Evolutionary conservation across 2,888 invertebrate species (phyloP).

Genomic region (Vandiemenella viatica): DNA sequence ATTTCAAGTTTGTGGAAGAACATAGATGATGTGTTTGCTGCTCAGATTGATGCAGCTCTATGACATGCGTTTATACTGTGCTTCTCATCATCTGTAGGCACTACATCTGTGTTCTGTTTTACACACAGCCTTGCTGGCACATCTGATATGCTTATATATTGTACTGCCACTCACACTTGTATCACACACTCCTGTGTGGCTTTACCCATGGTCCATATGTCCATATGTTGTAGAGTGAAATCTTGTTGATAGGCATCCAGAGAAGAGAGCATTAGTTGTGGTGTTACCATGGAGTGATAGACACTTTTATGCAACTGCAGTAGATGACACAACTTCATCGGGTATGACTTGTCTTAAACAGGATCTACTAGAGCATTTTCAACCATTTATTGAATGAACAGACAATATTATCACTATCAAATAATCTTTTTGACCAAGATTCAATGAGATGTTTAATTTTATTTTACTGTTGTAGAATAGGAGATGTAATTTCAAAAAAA

Average conservation of each 20-base stretch:
- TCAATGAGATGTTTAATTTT: no score
- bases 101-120: constrained; percentile 43
- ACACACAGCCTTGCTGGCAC: constrained; percentile 46
- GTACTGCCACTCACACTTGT: constrained; percentile 56
- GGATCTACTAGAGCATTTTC: no score
- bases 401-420: no score
- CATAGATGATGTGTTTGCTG: constrained; percentile 54
- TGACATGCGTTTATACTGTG: constrained; percentile 54
- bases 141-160: constrained; percentile 34
- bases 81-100: constrained; percentile 54
- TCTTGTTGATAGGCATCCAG: constrained; percentile 41
- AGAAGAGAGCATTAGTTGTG: constrained; percentile 32
- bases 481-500: no score
- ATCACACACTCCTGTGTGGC: constrained; percentile 54
- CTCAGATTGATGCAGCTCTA: constrained; percentile 50
- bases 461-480: no score
- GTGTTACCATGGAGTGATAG: constrained; percentile 23
- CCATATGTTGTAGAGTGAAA: constrained; percentile 53
- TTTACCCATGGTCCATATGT: constrained; percentile 53
- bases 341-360: no score
- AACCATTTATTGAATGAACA: no score
- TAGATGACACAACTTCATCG: no score
- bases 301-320: no score
- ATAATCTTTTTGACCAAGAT: no score
- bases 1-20: constrained; percentile 38